Conservation (phyloP, 64 coral and sea anemone species). For the Montipora efflorescens region DNA sequence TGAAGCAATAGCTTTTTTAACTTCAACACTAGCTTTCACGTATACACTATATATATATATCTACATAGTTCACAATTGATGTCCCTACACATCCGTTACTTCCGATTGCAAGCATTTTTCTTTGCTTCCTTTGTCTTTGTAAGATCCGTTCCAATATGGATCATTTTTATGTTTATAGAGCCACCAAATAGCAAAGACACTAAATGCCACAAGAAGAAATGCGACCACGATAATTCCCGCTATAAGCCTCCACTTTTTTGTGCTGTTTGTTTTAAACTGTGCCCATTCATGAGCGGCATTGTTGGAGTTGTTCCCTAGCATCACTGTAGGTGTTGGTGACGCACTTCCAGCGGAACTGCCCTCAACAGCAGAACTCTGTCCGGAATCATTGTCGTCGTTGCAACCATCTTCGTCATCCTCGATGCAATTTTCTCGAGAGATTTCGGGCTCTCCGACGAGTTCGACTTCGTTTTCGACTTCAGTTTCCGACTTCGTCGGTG, state of each 20-base stretch:
- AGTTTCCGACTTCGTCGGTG: too few relatives aligned
- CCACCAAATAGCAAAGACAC: slow-evolving; percentile 47
- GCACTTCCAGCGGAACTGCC: slow-evolving; percentile 1
- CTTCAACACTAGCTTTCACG: background rate
- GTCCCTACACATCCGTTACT: slow-evolving; percentile 1
- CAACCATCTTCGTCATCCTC: slow-evolving; percentile 31
- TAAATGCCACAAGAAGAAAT: slow-evolving; percentile 8
- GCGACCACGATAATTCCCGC: slow-evolving; percentile 24
- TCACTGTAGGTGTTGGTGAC: background rate
- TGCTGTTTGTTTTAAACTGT: background rate
- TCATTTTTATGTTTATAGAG: slow-evolving; percentile 28
- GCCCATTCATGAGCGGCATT: background rate
- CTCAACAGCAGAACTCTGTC: slow-evolving; percentile 12
- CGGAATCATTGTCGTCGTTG: slow-evolving; percentile 1
- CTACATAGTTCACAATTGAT: background rate
- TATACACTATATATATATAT: background rate
- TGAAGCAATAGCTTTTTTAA: background rate
- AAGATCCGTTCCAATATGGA: background rate
- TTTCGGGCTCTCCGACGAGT: slow-evolving; percentile 6
- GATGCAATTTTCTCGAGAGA: background rate
- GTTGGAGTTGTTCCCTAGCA: background rate
- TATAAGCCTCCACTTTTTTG: slow-evolving; percentile 15
- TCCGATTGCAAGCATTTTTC: slow-evolving; percentile 21
- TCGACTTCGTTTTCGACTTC: background rate
- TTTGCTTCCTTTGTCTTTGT: background rate